Conservation (phyloP, 2,888 invertebrate genomes). For the Azorinus chamasolen region DNA sequence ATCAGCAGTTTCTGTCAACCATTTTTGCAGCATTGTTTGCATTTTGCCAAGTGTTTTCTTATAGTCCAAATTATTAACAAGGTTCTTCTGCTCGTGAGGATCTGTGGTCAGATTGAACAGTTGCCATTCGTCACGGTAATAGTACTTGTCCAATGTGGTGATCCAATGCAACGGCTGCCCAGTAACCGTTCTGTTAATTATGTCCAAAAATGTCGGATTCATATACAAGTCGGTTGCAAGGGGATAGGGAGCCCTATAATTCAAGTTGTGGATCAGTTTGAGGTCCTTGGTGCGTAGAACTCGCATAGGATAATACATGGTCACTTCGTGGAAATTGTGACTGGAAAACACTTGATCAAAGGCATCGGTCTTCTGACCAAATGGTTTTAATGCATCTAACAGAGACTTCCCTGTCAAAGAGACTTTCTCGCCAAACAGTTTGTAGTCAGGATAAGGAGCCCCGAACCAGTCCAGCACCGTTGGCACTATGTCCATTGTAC, state of each 20-base stretch:
- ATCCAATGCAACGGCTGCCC: slow-evolving; percentile 92
- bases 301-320: slow-evolving; percentile 98
- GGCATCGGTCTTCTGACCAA: slow-evolving; percentile 82
- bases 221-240: slow-evolving; percentile 96
- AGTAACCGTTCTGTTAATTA: slow-evolving; percentile 89
- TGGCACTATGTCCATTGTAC: slow-evolving; percentile 93
- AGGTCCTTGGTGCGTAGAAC: slow-evolving; percentile 91
- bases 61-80: slow-evolving; percentile 88
- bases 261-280: slow-evolving; percentile 97
- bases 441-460: slow-evolving; percentile 86
- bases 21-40: slow-evolving; percentile 88
- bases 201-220: slow-evolving; percentile 95
- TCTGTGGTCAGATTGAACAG: slow-evolving; percentile 93
- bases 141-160: slow-evolving; percentile 92
- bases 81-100: slow-evolving; percentile 91
- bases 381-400: slow-evolving; percentile 87
- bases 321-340: slow-evolving; percentile 95
- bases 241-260: slow-evolving; percentile 94
- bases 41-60: slow-evolving; percentile 87
- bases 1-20: slow-evolving; percentile 93
- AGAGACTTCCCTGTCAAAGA: slow-evolving; percentile 91
- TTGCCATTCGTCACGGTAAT: slow-evolving; percentile 95
- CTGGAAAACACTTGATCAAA: slow-evolving; percentile 89
- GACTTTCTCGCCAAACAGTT: slow-evolving; percentile 72
- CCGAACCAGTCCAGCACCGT: slow-evolving; percentile 94